Percentiles rank a stretch among this genome's conserved stretches.
Conservation (phyloP, 2,888 invertebrate genomes). For the Eupithecia dodoneata region DNA sequence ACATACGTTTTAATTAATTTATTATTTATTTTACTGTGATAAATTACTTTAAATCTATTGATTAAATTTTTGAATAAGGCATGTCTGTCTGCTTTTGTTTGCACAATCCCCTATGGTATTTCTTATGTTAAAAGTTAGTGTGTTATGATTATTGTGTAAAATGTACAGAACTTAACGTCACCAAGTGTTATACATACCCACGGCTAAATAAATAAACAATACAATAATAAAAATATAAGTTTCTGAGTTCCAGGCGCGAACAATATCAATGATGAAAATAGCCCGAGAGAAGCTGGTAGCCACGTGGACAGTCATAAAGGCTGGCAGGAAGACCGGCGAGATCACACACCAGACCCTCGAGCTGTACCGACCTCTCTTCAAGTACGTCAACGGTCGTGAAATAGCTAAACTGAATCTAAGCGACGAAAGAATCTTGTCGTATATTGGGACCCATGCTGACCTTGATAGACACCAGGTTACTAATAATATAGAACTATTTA, state of each 20-base stretch:
- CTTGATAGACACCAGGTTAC: conserved; percentile 72
- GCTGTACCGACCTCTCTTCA: conserved; percentile 71
- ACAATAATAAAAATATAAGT: too few relatives aligned
- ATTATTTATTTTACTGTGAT: too few relatives aligned
- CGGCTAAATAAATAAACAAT: too few relatives aligned
- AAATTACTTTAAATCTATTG: too few relatives aligned
- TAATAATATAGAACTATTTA: background rate
- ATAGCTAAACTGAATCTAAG: conserved; percentile 69
- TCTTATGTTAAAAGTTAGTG: too few relatives aligned
- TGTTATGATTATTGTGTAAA: too few relatives aligned
- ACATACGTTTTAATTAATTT: too few relatives aligned
- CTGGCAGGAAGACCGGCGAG: conserved; percentile 36
- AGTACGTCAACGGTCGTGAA: conserved; percentile 69
- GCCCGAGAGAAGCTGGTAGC: conserved; percentile 67
- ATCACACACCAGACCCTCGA: conserved; percentile 62
- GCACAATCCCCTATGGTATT: too few relatives aligned
- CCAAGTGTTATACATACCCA: too few relatives aligned
- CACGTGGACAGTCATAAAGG: conserved; percentile 69
- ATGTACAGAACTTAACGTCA: too few relatives aligned
- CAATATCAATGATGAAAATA: conserved; percentile 76
- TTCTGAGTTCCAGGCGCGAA: conserved; percentile 61
- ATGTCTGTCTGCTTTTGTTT: too few relatives aligned
- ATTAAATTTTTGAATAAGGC: too few relatives aligned
- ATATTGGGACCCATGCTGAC: conserved; percentile 72
- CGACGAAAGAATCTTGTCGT: conserved; percentile 65